These are phyloP conservation scores for Trichonephila clavipes DNA, from an alignment of 1,140 invertebrate genomes.

Conservation along the genomic window DNA sequence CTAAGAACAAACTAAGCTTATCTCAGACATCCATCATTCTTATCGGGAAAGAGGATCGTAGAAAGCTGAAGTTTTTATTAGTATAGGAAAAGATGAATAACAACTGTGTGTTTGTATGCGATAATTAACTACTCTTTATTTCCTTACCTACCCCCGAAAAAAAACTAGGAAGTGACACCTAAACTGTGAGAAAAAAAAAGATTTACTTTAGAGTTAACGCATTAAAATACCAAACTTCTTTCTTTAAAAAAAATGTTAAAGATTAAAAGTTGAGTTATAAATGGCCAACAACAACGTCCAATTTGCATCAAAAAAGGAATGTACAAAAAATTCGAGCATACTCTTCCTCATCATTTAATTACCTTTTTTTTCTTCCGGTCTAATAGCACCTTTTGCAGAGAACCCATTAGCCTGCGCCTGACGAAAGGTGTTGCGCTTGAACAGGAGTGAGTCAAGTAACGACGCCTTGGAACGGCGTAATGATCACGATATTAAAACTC, in stretches of 20 bases:
- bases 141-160: constrained; percentile 11
- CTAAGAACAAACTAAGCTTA: constrained; percentile 35
- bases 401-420: constrained; percentile 58
- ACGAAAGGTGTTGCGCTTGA: constrained; percentile 57
- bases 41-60: constrained; percentile 51
- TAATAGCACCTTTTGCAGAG: constrained; percentile 69
- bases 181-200: constrained; percentile 23
- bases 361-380: constrained; percentile 65
- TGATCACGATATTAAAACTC: constrained; percentile 74
- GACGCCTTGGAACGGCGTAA: constrained; percentile 64
- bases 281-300: constrained; percentile 69
- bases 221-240: constrained; percentile 63
- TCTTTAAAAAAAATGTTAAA: constrained; percentile 45
- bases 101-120: constrained; percentile 9
- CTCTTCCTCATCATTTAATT: constrained; percentile 67
- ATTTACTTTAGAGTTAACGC: constrained; percentile 41
- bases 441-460: constrained; percentile 19
- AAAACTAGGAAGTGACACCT: constrained; percentile 31
- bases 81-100: constrained; percentile 57
- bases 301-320: constrained; percentile 71
- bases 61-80: constrained; percentile 35
- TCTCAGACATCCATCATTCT: constrained; percentile 49
- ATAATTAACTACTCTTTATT: constrained; percentile 65
- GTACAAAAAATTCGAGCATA: constrained; percentile 49
- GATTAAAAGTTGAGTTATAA: constrained; percentile 74